These are phyloP conservation scores for Acleris laterana DNA, from an alignment of 2,888 invertebrate species.

Conservation along the genomic window DNA sequence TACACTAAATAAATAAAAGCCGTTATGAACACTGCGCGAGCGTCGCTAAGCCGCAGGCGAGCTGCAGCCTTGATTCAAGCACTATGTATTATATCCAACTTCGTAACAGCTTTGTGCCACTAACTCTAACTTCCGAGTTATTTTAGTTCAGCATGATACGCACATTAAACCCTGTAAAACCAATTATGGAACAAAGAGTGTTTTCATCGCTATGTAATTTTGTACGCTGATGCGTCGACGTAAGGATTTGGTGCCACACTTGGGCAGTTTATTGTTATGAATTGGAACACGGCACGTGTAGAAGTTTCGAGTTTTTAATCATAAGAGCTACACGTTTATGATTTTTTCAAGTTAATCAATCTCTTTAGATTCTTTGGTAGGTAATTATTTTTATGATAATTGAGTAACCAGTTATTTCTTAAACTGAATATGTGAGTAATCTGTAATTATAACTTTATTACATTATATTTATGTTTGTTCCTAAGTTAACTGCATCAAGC, in stretches of 20 bases:
- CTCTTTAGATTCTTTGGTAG: neutral
- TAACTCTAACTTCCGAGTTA: conserved; percentile 21
- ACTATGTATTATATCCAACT: conserved; percentile 15
- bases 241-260: neutral
- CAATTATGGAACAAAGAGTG: conserved; percentile 33
- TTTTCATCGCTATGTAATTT: conserved; percentile 20
- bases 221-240: conserved; percentile 8
- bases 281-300: conserved; percentile 2
- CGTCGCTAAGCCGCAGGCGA: conserved; percentile 24
- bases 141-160: conserved; percentile 24
- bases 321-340: neutral
- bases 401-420: neutral
- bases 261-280: conserved; percentile 5
- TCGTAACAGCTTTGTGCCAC: conserved; percentile 25
- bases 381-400: neutral
- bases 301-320: neutral
- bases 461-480: no score
- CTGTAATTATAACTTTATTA: neutral
- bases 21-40: conserved; percentile 16
- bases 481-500: neutral
- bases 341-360: neutral
- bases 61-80: conserved; percentile 39
- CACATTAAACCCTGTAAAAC: conserved; percentile 21
- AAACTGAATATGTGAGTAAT: neutral
- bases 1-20: conserved; percentile 24